phyloP scores from a whole-genome alignment of 2,888 invertebrate species.

The Iselma pallidipennis region DNA sequence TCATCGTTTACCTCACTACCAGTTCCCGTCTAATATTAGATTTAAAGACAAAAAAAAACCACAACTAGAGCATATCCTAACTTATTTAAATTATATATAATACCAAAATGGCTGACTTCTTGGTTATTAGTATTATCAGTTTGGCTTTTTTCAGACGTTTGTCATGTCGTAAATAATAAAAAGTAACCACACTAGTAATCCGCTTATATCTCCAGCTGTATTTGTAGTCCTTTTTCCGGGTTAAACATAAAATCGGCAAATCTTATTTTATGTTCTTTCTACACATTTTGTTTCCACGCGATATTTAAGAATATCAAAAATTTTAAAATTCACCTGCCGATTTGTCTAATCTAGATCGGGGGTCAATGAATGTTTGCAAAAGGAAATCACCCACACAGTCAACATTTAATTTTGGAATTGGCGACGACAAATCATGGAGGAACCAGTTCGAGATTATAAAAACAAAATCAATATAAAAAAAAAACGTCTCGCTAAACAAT shows the following conservation, averaged over 20 bases:
- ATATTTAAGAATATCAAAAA: too few relatives aligned
- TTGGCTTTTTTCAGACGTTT: neutral
- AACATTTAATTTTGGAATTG: neutral
- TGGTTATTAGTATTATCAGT: neutral
- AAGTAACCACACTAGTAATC: slow-evolving; percentile 10
- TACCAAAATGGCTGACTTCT: neutral
- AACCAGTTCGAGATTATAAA: too few relatives aligned
- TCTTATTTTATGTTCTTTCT: slow-evolving; percentile 14
- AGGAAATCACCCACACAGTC: neutral
- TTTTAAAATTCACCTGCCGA: too few relatives aligned
- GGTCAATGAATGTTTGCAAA: neutral
- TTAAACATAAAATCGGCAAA: slow-evolving; percentile 12
- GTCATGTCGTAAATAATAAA: slow-evolving; percentile 10
- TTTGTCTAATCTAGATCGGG: too few relatives aligned
- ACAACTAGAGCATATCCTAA: neutral
- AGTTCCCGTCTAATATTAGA: slow-evolving; percentile 8
- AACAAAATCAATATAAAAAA: too few relatives aligned
- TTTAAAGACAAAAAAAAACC: slow-evolving; percentile 1
- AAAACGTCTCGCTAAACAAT: too few relatives aligned
- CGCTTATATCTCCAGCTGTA: slow-evolving; percentile 12
- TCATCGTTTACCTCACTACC: slow-evolving; percentile 12
- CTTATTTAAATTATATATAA: neutral
- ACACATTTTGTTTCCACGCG: too few relatives aligned
- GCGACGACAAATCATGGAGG: neutral
- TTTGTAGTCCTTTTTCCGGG: slow-evolving; percentile 17